Percentiles rank a stretch among this genome's conserved stretches.
Conservation (phyloP, 2,797 vertebrate genomes). For the Thripadectes ignobilis region DNA sequence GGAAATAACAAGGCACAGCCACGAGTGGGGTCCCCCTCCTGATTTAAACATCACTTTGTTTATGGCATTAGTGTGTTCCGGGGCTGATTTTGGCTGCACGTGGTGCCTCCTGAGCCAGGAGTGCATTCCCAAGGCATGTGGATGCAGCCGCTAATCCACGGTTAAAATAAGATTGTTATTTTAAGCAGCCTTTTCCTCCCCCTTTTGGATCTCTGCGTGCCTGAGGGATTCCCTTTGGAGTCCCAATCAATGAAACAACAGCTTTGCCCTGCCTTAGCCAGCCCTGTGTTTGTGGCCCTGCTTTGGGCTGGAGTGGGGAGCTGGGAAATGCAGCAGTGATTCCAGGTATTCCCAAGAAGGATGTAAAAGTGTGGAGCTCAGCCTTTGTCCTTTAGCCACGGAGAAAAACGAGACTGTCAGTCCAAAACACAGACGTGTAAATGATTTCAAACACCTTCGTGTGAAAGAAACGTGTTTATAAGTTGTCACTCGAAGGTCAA, state of each 20-base stretch:
- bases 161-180: slow-evolving; percentile 63
- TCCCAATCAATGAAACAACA: slow-evolving; percentile 11
- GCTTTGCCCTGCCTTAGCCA: not conserved
- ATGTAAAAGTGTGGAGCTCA: not conserved
- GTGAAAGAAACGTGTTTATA: not conserved
- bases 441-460: not conserved
- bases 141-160: not conserved
- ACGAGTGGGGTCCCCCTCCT: not conserved
- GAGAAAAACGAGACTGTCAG: not conserved
- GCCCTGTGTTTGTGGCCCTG: not conserved
- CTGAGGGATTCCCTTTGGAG: slow-evolving; percentile 65
- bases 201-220: not conserved
- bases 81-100: slow-evolving; percentile 10
- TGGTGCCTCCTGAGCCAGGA: slow-evolving; percentile 11
- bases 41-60: slow-evolving; percentile 42
- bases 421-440: not conserved
- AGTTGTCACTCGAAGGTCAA: not conserved
- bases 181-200: not conserved
- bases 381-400: not conserved
- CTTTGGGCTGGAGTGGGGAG: not conserved
- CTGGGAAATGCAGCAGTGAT: not conserved
- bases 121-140: not conserved
- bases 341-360: not conserved
- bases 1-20: not conserved
- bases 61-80: slow-evolving; percentile 4